Percentiles rank a stretch among this genome's conserved stretches.
phyloP scores from a whole-genome alignment of 2,113 vertebrate species.

The Raja brachyura region DNA sequence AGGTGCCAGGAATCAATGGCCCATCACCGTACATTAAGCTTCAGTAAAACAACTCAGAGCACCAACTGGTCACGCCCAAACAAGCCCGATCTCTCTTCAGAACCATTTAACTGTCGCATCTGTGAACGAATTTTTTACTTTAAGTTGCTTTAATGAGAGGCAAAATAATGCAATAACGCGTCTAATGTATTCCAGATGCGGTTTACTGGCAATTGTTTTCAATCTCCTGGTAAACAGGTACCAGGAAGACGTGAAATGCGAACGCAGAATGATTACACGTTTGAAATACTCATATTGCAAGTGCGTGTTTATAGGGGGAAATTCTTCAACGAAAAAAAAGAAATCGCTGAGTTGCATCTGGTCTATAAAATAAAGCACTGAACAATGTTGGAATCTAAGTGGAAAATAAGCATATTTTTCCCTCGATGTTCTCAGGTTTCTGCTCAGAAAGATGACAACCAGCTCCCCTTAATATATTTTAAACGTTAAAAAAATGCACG shows the following conservation, averaged over 20 bases:
- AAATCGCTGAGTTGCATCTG: constrained; percentile 9
- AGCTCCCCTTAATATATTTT: not conserved
- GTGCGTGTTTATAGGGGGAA: not conserved
- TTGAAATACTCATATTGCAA: constrained; percentile 17
- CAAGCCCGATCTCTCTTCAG: not conserved
- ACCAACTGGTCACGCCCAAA: not conserved
- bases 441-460: not conserved
- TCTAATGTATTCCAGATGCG: constrained; percentile 25
- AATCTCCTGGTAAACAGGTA: constrained; percentile 28
- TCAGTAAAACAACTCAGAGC: not conserved
- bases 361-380: not conserved
- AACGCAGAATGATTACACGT: not conserved
- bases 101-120: constrained; percentile 4
- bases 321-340: constrained; percentile 15
- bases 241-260: not conserved
- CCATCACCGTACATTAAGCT: not conserved
- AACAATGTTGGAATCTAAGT: not conserved
- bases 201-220: constrained; percentile 27
- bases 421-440: not conserved
- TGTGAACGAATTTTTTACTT: constrained; percentile 21
- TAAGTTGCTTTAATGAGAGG: constrained; percentile 24
- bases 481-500: not conserved
- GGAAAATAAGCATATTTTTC: not conserved
- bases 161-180: constrained; percentile 16
- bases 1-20: not conserved